Conservation (phyloP, 2,113 vertebrate genomes). For the Struthio camelus region DNA sequence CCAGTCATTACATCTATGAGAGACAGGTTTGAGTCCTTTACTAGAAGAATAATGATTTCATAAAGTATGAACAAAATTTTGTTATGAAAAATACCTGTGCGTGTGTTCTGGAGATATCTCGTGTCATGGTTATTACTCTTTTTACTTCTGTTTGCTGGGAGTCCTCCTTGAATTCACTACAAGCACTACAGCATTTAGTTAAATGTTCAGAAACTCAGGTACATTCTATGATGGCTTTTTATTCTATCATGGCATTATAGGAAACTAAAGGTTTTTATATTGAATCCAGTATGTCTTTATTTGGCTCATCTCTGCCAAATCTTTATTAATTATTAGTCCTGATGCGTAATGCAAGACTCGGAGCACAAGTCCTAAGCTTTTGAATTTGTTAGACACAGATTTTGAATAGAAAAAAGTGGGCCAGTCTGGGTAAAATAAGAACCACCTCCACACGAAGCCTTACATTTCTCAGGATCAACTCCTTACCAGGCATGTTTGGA, state of each 20-base stretch:
- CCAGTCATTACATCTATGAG: background rate
- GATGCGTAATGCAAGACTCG: background rate
- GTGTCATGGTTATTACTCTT: background rate
- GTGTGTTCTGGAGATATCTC: background rate
- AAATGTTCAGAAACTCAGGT: background rate
- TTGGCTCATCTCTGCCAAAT: background rate
- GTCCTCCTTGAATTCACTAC: background rate
- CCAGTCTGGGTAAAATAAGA: background rate
- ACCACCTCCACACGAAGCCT: background rate
- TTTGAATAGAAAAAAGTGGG: background rate
- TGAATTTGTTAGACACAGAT: background rate
- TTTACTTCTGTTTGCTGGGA: background rate
- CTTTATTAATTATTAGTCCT: background rate
- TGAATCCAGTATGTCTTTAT: background rate
- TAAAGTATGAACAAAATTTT: background rate
- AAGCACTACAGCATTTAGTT: background rate
- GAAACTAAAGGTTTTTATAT: background rate
- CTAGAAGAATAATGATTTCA: background rate
- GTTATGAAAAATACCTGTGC: background rate
- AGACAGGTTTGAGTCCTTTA: background rate
- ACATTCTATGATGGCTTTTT: background rate
- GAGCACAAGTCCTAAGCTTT: background rate
- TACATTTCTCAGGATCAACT: background rate
- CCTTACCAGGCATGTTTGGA: background rate
- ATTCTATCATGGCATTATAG: background rate